These are phyloP conservation scores for Porites evermanni DNA, from an alignment of 92 coral and sea anemone species.

Conservation along the genomic window DNA sequence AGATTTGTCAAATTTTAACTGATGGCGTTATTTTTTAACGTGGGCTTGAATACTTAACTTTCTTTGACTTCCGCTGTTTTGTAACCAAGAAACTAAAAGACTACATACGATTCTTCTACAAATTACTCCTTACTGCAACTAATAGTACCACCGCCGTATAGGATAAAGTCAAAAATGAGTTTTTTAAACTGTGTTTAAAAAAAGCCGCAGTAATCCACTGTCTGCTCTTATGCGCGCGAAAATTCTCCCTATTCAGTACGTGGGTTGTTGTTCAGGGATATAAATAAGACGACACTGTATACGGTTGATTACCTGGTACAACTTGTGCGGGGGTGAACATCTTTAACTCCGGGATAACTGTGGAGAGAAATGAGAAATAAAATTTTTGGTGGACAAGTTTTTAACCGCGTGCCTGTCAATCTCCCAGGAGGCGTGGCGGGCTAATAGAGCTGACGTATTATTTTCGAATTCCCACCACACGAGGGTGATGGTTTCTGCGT, in stretches of 20 bases:
- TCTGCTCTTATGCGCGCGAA: not conserved
- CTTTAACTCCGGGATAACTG: conserved; percentile 75
- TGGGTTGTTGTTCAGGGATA: not conserved
- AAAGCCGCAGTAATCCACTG: not conserved
- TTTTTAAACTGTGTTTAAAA: not conserved
- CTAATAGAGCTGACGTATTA: conserved; percentile 36
- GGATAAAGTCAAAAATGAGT: not conserved
- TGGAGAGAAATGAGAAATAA: conserved; percentile 3
- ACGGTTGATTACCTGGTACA: conserved; percentile 64
- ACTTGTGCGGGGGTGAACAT: conserved; percentile 77
- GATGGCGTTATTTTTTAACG: not conserved
- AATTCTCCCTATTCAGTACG: not conserved
- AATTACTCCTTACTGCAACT: not conserved
- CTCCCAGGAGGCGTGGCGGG: conserved; percentile 20
- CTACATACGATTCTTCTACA: not conserved
- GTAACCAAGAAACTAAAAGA: not conserved
- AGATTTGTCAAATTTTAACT: not conserved
- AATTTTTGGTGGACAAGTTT: not conserved
- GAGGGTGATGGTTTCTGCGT: conserved; percentile 24
- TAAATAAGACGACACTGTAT: not conserved
- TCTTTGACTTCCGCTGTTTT: conserved; percentile 46
- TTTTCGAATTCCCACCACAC: conserved; percentile 21
- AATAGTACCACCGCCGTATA: not conserved
- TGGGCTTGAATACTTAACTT: conserved; percentile 15
- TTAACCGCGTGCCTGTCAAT: conserved; percentile 28